Conservation (phyloP, 2,797 vertebrate genomes). For the Hippoglossus hippoglossus region DNA sequence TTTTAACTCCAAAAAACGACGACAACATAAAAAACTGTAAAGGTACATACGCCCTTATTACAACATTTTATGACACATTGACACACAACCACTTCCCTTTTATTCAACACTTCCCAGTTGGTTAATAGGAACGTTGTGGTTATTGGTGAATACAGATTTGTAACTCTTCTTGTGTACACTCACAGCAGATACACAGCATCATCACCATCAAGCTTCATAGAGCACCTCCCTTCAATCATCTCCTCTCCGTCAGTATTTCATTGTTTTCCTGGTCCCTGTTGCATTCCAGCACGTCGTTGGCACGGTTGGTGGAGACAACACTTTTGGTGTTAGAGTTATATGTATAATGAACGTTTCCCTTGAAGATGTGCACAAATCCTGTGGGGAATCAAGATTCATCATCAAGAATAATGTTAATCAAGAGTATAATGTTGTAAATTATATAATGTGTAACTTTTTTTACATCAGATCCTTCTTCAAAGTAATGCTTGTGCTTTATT, state of each 20-base stretch:
- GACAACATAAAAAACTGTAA: neutral
- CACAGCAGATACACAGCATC: conserved; percentile 1
- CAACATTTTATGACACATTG: conserved; percentile 16
- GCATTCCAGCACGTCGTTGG: conserved; percentile 69
- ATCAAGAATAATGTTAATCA: too few relatives aligned
- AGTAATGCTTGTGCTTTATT: neutral
- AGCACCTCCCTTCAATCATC: neutral
- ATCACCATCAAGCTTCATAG: neutral
- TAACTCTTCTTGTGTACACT: conserved; percentile 3
- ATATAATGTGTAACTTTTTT: neutral
- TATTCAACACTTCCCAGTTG: conserved; percentile 13
- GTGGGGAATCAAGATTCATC: conserved; percentile 19
- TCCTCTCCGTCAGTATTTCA: conserved; percentile 8
- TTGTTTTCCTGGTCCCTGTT: conserved; percentile 1
- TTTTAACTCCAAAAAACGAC: too few relatives aligned
- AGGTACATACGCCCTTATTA: conserved; percentile 12
- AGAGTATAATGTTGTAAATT: neutral
- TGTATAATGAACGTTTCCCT: conserved; percentile 58
- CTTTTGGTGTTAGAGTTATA: conserved; percentile 53
- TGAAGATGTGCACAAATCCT: conserved; percentile 73
- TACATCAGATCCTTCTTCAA: neutral
- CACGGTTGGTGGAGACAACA: conserved; percentile 31
- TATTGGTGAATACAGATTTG: conserved; percentile 3
- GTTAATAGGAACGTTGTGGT: conserved; percentile 2
- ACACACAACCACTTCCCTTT: conserved; percentile 26